Evolutionary conservation across 2,888 invertebrate species (phyloP).

Genomic region (Heterodera filipjevi): DNA sequence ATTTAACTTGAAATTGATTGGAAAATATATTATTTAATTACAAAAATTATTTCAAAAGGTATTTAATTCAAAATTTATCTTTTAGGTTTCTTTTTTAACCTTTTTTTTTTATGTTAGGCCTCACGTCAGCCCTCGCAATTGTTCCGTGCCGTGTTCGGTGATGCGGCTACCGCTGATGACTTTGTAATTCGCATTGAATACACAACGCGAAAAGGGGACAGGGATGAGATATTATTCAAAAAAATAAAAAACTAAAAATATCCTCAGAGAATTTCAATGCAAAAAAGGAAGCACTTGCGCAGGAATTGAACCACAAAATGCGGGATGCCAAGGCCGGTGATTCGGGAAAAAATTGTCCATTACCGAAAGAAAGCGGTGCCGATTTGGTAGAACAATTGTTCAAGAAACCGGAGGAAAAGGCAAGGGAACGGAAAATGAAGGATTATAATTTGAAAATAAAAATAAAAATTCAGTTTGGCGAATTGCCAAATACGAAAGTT

Average conservation of each 20-base stretch:
- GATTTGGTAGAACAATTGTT: not conserved
- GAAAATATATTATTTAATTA: too few relatives aligned
- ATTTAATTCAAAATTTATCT: too few relatives aligned
- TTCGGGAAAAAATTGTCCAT: not conserved
- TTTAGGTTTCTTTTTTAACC: too few relatives aligned
- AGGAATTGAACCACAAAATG: not conserved
- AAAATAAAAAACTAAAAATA: too few relatives aligned
- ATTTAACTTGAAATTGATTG: too few relatives aligned
- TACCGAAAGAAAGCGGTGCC: constrained; percentile 1
- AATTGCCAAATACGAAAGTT: too few relatives aligned
- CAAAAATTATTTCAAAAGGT: too few relatives aligned
- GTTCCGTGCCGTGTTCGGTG: constrained; percentile 18
- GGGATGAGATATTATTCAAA: not conserved
- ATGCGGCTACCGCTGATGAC: constrained; percentile 12
- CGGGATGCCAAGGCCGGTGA: not conserved
- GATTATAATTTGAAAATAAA: not conserved
- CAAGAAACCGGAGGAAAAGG: not conserved
- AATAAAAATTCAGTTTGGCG: not conserved
- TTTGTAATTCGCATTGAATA: constrained; percentile 21
- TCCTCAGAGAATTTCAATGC: not conserved
- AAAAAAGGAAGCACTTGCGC: not conserved
- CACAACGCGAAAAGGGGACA: not conserved
- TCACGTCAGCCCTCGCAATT: constrained; percentile 7
- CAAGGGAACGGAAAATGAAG: too few relatives aligned
- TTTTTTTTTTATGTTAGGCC: too few relatives aligned